These are phyloP conservation scores for Liopterus haemorrhoidalis DNA, from an alignment of 2,888 invertebrate genomes.

Conservation along the genomic window DNA sequence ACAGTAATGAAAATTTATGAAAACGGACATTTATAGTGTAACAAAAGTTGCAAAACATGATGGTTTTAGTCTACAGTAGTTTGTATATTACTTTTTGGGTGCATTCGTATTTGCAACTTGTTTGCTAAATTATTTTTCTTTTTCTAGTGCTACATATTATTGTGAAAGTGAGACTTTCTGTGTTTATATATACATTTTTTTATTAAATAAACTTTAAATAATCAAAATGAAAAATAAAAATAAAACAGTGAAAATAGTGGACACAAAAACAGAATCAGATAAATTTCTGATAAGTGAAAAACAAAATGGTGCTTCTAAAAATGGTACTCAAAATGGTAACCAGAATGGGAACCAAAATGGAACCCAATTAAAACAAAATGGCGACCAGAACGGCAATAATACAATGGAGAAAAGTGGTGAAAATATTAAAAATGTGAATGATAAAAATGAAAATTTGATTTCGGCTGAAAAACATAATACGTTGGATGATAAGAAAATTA, in stretches of 20 bases:
- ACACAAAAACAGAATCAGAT: slow-evolving; percentile 15
- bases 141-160: no score
- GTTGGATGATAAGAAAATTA: slow-evolving; percentile 18
- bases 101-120: no score
- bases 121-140: no score
- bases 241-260: slow-evolving; percentile 18
- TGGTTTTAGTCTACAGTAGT: no score
- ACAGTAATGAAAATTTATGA: no score
- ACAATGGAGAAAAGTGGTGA: no score
- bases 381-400: slow-evolving; percentile 11
- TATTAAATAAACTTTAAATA: slow-evolving; percentile 8
- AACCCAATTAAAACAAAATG: slow-evolving; percentile 8
- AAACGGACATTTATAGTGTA: no score
- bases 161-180: no score
- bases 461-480: slow-evolving; percentile 24
- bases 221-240: slow-evolving; percentile 20
- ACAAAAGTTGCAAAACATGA: no score
- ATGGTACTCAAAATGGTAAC: slow-evolving; percentile 4
- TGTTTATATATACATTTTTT: no score
- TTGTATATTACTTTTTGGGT: no score
- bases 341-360: slow-evolving; percentile 12
- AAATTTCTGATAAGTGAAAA: slow-evolving; percentile 15
- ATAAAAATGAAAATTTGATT: slow-evolving; percentile 15
- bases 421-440: no score
- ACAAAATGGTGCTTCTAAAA: slow-evolving; percentile 6